phyloP scores from a whole-genome alignment of 2,888 invertebrate species.

The Craniophora ligustri region DNA sequence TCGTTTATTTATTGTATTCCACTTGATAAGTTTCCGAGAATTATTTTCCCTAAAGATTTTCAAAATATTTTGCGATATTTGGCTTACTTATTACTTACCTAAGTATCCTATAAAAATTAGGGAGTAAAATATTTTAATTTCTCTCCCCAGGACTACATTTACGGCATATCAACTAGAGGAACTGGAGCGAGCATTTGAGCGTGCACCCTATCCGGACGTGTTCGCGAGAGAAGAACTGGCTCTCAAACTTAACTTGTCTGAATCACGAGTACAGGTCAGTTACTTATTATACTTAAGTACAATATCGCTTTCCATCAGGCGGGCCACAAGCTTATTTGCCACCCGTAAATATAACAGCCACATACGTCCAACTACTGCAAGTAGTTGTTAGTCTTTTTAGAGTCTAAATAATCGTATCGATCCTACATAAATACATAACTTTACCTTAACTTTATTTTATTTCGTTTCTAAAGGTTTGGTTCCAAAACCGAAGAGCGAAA shows the following conservation, averaged over 20 bases:
- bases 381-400: too few species aligned
- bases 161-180: slow-evolving; percentile 98
- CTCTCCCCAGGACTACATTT: slow-evolving; percentile 94
- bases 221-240: slow-evolving; percentile 98
- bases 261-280: slow-evolving; percentile 88
- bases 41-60: too few species aligned
- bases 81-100: too few species aligned
- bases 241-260: slow-evolving; percentile 95
- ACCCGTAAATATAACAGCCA: too few species aligned
- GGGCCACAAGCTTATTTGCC: too few species aligned
- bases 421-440: too few species aligned
- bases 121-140: too few species aligned
- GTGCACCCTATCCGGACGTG: slow-evolving; percentile 98
- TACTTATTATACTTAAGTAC: neutral
- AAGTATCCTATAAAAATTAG: too few species aligned
- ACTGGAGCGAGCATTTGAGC: slow-evolving; percentile 97
- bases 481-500: slow-evolving; percentile 97
- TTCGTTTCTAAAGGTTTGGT: slow-evolving; percentile 90
- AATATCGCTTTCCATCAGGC: neutral
- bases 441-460: neutral
- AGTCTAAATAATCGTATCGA: too few species aligned
- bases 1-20: neutral
- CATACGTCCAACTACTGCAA: too few species aligned
- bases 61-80: too few species aligned
- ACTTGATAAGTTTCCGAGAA: neutral